phyloP scores from a whole-genome alignment of 1,140 invertebrate genomes.

The Ruditapes philippinarum region DNA sequence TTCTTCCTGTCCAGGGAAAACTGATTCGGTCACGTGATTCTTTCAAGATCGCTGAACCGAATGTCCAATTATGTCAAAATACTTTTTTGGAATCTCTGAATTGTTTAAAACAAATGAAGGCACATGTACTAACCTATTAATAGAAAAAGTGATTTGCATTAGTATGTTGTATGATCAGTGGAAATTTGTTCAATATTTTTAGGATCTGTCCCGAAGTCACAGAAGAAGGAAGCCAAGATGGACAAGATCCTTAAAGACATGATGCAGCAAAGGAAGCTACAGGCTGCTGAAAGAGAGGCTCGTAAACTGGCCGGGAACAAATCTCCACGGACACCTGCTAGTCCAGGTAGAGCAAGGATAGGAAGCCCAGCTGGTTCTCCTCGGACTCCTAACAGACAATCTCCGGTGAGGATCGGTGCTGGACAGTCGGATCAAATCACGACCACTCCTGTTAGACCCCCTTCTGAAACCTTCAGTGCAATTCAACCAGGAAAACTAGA shows the following conservation, averaged over 20 bases:
- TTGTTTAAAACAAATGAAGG: too few relatives aligned
- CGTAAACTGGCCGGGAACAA: conserved; percentile 50
- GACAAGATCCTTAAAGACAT: conserved; percentile 60
- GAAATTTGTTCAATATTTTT: not conserved
- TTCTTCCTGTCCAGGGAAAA: too few relatives aligned
- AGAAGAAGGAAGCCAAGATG: conserved; percentile 61
- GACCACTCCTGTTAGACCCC: conserved; percentile 25
- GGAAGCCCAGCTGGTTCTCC: conserved; percentile 60
- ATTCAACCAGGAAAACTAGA: not conserved
- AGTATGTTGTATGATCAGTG: too few relatives aligned
- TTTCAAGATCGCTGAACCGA: too few relatives aligned
- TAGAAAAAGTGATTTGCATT: too few relatives aligned
- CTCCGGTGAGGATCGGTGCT: conserved; percentile 30
- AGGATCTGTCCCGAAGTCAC: conserved; percentile 63
- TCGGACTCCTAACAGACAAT: conserved; percentile 53
- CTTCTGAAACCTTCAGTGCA: not conserved
- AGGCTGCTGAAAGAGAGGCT: conserved; percentile 59
- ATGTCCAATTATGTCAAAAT: too few relatives aligned
- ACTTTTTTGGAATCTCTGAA: too few relatives aligned
- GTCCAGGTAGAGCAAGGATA: conserved; percentile 51
- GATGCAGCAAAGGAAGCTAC: conserved; percentile 57
- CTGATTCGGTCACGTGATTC: too few relatives aligned
- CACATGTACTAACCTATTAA: too few relatives aligned
- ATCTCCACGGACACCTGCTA: conserved; percentile 49
- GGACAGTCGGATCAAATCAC: not conserved